phyloP scores from a whole-genome alignment of 2,113 vertebrate species.

The Prionailurus viverrinus region DNA sequence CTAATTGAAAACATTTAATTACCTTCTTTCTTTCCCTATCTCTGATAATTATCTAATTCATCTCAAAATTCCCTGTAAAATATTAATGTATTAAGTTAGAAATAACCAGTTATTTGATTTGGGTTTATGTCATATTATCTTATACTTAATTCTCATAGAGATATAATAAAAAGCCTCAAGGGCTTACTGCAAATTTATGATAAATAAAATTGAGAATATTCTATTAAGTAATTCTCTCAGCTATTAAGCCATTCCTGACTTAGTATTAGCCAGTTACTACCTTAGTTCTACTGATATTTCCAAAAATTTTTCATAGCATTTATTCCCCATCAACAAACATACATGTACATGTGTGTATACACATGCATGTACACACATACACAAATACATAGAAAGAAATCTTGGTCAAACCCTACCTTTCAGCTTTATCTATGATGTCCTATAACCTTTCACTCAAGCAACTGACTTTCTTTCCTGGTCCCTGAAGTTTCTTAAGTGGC shows the following conservation, averaged over 20 bases:
- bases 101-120: neutral
- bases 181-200: neutral
- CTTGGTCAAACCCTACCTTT: neutral
- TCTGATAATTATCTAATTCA: neutral
- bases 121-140: neutral
- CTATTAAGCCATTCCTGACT: neutral
- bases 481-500: neutral
- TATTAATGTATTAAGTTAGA: neutral
- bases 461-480: neutral
- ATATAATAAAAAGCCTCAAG: neutral
- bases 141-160: neutral
- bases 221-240: neutral
- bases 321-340: neutral
- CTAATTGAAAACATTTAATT: neutral
- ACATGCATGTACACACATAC: neutral
- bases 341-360: neutral
- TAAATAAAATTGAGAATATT: neutral
- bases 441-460: neutral
- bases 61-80: slow-evolving; percentile 12
- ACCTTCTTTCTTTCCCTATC: neutral
- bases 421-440: neutral
- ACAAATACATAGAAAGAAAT: neutral
- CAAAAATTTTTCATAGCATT: neutral
- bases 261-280: neutral
- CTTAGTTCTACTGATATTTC: slow-evolving; percentile 9